Conservation (phyloP, 2,797 vertebrate genomes). For the Hylomyscus alleni region DNA sequence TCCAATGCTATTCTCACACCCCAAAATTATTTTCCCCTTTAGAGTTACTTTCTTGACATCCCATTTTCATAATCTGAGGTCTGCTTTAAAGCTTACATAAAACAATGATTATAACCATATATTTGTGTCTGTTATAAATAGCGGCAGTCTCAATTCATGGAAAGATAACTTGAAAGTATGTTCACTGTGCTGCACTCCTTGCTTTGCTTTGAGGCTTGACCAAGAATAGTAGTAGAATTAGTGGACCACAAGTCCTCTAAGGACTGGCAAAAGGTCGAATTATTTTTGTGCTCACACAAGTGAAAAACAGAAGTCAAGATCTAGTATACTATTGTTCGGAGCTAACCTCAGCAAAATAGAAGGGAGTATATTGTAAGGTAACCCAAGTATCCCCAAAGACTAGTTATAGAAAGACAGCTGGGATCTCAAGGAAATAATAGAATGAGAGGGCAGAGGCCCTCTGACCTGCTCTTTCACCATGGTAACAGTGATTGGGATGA, state of each 20-base stretch:
- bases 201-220: neutral
- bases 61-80: slow-evolving; percentile 10
- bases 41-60: neutral
- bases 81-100: neutral
- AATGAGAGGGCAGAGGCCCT: neutral
- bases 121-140: neutral
- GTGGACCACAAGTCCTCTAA: neutral
- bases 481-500: neutral
- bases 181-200: neutral
- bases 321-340: neutral
- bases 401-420: neutral
- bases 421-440: neutral
- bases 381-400: neutral
- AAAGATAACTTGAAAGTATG: slow-evolving; percentile 16
- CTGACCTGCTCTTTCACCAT: neutral
- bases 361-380: neutral
- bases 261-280: neutral
- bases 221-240: neutral
- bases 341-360: neutral
- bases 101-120: neutral
- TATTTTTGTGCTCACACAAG: neutral
- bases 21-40: neutral
- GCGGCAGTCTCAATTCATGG: neutral
- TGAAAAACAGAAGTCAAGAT: slow-evolving; percentile 8
- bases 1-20: neutral